A percentile compares a stretch with the other conserved stretches of the same genome.
These are phyloP conservation scores for Brachyhypopomus occidentalis DNA, from an alignment of 2,113 vertebrate species.

Conservation along the genomic window DNA sequence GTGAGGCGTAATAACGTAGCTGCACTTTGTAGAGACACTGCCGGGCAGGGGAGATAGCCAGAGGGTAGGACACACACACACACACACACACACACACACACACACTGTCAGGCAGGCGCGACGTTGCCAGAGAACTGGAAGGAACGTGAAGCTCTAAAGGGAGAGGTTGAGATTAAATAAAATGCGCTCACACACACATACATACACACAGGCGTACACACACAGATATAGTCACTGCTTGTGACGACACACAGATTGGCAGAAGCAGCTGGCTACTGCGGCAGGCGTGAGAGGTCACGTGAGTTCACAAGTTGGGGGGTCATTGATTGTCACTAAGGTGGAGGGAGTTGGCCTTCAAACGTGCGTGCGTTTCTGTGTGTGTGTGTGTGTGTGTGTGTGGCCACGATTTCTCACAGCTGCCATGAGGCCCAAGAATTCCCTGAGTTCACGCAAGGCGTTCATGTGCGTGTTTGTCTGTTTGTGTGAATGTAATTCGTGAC, in stretches of 20 bases:
- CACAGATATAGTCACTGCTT: not conserved
- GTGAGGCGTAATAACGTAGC: conserved; percentile 45
- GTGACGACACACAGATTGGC: conserved; percentile 39
- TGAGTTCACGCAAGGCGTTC: conserved; percentile 16
- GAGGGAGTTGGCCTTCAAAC: not conserved
- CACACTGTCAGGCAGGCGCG: too few relatives aligned
- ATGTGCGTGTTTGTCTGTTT: conserved; percentile 12
- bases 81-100: too few relatives aligned
- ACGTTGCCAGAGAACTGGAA: conserved; percentile 25
- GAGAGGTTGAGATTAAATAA: conserved; percentile 2
- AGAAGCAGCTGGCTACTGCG: conserved; percentile 53
- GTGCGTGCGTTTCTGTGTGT: conserved; percentile 5
- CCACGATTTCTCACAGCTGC: conserved; percentile 12
- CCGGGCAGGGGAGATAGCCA: not conserved
- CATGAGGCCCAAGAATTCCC: conserved; percentile 13
- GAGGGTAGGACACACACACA: too few relatives aligned
- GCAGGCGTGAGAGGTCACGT: conserved; percentile 49
- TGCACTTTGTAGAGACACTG: conserved; percentile 38
- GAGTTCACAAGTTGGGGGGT: conserved; percentile 46
- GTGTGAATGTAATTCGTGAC: conserved; percentile 5
- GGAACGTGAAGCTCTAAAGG: conserved; percentile 24
- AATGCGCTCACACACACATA: not conserved
- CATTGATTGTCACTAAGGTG: conserved; percentile 18
- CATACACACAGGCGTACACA: not conserved
- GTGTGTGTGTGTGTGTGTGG: not conserved